Base-by-base conservation (phyloP, 2,888 invertebrate genomes). In the Norana najaformis region DNA sequence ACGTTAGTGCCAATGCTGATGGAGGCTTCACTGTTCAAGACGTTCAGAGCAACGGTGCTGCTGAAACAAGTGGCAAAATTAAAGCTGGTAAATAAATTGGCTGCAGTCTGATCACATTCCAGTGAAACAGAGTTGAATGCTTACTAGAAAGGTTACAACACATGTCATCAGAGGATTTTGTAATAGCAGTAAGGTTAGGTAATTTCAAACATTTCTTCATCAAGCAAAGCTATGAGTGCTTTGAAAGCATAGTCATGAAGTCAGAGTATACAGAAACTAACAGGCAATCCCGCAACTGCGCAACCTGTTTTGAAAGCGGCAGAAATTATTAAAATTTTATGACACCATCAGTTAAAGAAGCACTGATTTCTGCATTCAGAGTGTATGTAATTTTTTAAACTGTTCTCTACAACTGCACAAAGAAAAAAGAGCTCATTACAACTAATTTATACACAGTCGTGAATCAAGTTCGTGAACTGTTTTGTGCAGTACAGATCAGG, bases 1-100 rank as follows among this genome's bases (percentile, higher is more conserved):
- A 88, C 18, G 88, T 88, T 20, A 47, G 88, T 20, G 88, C 41
- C 5, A 37, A 39, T 20, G 38, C 88, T 35, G 41, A 88, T 37
- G 88, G 47, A 34, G 39, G 88, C 41, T 88, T 88, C 88, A 47
- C 47, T 30, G 88, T 88, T 36, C 38, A 88, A 34, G 38, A 88
- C 88, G 88, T 88, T 18, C 34, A 88, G 18, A 35, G 41, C 16
- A 38, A 47, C 30, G 88, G 88, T 23, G 39, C 39, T 34, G 88
- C 88, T 20, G 88, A 23, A 18, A 38, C 88, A 37, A 41, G 36
- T 20, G 88, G 88, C 20, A 88, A 47, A 37, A 88, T 88, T 13
- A 88, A 88, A 88, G 41, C 88, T 20, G 88, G 88, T 88, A 39
- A 47, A 88, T 35, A 37, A 11, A 69, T 69, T 11, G 16, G 30